A percentile compares a stretch with the other conserved stretches of the same genome.
Conservation (phyloP, 2,888 invertebrate species). For the Phrixothrix hirtus region DNA sequence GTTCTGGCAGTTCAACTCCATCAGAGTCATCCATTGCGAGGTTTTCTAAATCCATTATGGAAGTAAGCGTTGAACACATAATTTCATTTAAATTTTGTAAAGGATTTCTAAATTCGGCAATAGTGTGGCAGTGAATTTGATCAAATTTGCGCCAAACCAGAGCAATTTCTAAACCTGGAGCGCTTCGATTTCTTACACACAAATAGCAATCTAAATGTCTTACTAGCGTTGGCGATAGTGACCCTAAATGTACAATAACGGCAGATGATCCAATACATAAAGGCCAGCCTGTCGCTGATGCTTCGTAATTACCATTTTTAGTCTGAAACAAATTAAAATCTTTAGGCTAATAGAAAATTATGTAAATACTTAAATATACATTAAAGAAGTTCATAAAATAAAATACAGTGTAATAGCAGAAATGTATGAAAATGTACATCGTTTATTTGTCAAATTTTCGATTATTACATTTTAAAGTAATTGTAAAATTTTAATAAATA, state of each 20-base stretch:
- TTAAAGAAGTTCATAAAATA: not conserved
- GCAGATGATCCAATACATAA: slow-evolving; percentile 65
- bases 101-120: slow-evolving; percentile 49
- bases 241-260: slow-evolving; percentile 66
- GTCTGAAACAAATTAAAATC: slow-evolving; percentile 56
- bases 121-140: slow-evolving; percentile 46
- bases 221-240: slow-evolving; percentile 64
- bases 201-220: slow-evolving; percentile 68
- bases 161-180: slow-evolving; percentile 47
- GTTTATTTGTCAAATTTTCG: too few relatives aligned
- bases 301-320: slow-evolving; percentile 55
- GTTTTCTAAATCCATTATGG: slow-evolving; percentile 50
- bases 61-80: slow-evolving; percentile 50
- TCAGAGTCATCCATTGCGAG: slow-evolving; percentile 38
- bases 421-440: too few relatives aligned
- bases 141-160: slow-evolving; percentile 49
- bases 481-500: too few relatives aligned
- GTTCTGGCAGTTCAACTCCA: slow-evolving; percentile 61
- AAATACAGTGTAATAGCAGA: too few relatives aligned
- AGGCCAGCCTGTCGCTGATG: slow-evolving; percentile 67
- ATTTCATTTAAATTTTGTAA: slow-evolving; percentile 44
- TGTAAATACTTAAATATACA: not conserved
- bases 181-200: slow-evolving; percentile 57
- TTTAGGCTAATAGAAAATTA: not conserved
- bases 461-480: too few relatives aligned